Base-by-base conservation (phyloP, 30 jellyfish, hydroid and myxozoan genomes). In the Mastigias papua region DNA sequence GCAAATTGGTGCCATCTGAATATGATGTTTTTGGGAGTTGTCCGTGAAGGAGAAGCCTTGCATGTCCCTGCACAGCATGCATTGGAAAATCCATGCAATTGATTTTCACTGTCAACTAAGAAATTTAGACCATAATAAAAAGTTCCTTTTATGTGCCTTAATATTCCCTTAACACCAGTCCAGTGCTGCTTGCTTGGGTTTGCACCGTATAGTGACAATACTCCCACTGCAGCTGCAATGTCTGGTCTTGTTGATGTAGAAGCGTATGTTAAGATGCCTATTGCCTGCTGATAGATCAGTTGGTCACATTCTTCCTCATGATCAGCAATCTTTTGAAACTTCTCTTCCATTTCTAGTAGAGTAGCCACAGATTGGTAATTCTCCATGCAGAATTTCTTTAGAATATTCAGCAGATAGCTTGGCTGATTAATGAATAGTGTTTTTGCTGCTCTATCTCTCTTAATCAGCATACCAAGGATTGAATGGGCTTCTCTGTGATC, bases 51-150 rank as follows among this genome's bases (percentile, higher is more conserved):
- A n/a, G n/a, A n/a, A n/a, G n/a, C n/a, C n/a, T n/a, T n/a, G n/a
- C n/a, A n/a, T n/a, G n/a, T 65, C 16, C 90, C 90, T 8, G 68
- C 90, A 76, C 86, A 81, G 35, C 33, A 89, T 34, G 89, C 91
- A 64, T 80, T 89, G 11, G 0, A 54, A 26, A 22, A 67, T 9
- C 86, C 91, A 33, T 67, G 46, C 10, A 81, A 57, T 16, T 4
- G 8, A 23, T 57, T 57, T 23, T 57, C 30, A 20, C 17, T 23
- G 27, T 57, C 69, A 0, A 20, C 17, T 0, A 23, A 57, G 30
- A 57, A 0, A 17, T 57, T 0, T 19, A 66, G 23, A 27, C 72
- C 71, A 34, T 80, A 80, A 19, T 60, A 57, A 57, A 30, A 62
- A 83, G 80, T 70, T 15, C 4, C 63, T 33, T 68, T 60, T 26